A percentile compares a stretch with the other conserved stretches of the same genome.
phyloP scores from a whole-genome alignment of 2,797 vertebrate species.

The Hephaestus fuliginosus region DNA sequence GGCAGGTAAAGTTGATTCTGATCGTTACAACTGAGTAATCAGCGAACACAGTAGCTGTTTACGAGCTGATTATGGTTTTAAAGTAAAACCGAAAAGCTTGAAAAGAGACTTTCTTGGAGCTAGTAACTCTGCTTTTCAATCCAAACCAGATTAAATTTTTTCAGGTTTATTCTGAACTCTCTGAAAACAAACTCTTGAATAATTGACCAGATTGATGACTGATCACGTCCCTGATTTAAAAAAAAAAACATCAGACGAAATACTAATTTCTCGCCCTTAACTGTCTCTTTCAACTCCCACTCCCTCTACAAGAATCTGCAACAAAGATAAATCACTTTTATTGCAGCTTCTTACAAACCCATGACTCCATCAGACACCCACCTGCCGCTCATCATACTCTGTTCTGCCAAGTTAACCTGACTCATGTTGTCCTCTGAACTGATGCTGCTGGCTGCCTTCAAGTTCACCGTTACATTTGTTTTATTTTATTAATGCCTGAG shows the following conservation, averaged over 20 bases:
- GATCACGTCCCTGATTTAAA: background rate
- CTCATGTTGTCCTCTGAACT: background rate
- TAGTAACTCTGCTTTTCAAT: background rate
- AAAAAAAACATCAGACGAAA: background rate
- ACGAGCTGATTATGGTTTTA: background rate
- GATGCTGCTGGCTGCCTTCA: background rate
- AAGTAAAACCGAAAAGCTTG: background rate
- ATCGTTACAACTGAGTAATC: too few relatives aligned
- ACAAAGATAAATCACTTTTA: conserved; percentile 31
- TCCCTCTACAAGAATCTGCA: conserved; percentile 17
- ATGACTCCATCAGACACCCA: conserved; percentile 18
- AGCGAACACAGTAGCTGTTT: background rate
- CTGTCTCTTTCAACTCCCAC: conserved; percentile 1
- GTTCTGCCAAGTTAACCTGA: background rate
- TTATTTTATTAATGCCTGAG: conserved; percentile 11
- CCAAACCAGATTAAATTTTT: background rate
- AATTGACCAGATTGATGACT: background rate
- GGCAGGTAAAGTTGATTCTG: background rate
- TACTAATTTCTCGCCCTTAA: background rate
- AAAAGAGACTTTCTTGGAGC: background rate
- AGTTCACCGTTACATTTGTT: background rate
- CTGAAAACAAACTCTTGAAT: background rate
- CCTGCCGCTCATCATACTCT: conserved; percentile 15
- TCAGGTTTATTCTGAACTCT: background rate
- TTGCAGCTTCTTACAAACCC: conserved; percentile 12